Evolutionary conservation across 2,888 invertebrate genomes (phyloP), one percentile per base, ranked within the genome.

Genomic region (Tetranychus piercei): DNA sequence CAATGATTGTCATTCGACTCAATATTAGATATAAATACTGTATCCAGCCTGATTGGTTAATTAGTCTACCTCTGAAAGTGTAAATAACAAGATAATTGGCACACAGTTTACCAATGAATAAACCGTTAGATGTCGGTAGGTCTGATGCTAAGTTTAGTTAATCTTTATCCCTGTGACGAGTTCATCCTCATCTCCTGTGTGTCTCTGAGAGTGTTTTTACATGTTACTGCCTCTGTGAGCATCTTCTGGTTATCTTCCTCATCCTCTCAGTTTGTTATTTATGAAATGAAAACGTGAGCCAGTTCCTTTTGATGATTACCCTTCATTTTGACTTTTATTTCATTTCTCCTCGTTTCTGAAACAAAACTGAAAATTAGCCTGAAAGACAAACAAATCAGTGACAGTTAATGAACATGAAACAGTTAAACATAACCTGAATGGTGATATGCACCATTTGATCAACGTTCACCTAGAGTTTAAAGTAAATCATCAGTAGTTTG

Each of bases 71-170:
- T 55, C 55, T 15, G 55, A 55, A 55, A 55, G 55, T 55, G 55
- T 55, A 55, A 55, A 55, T 55, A 55, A 55, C 55, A 55, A 55
- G 55, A 55, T 55, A 55, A 55, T 55, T 55, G 55, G 55, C 55
- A 55, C 55, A 55, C 9, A 55, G 55, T 55, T 55, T 55, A 55
- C 15, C 55, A 55, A 15, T 55, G 55, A 55, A 55, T 15, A 15
- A 55, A 55, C 55, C 55, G 55, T 55, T 55, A 55, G 55, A 55
- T 55, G 55, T 55, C 55, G 15, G 55, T 55, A 55, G 11, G 15
- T 15, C 55, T 9, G 15, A 55, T 15, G 9, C 55, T 55, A 55
- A 55, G 55, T 55, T 55, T 55, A 55, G 55, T 55, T 55, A 15
- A 55, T 55, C 55, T 15, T 34, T 34, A 34, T 34, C 34, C 34